A percentile compares a stretch with the other conserved stretches of the same genome.
Evolutionary conservation across 2,888 invertebrate genomes (phyloP).

Genomic region (Nephrotoma guestfalica): DNA sequence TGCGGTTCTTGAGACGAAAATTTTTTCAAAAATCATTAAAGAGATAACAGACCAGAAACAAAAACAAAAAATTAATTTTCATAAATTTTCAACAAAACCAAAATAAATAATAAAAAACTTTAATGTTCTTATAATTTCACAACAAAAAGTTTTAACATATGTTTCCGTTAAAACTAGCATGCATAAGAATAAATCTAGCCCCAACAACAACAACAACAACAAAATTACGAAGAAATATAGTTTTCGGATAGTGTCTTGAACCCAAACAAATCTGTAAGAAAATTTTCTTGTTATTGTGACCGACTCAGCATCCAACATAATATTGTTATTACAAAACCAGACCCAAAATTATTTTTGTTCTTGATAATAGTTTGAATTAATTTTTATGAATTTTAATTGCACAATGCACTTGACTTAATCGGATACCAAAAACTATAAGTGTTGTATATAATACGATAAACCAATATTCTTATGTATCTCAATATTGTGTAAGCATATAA

Average conservation of each 20-base stretch:
- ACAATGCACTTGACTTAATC: not conserved
- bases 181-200: not conserved
- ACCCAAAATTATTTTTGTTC: not conserved
- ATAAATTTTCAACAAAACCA: not conserved
- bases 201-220: not conserved
- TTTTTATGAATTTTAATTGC: not conserved
- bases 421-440: not conserved
- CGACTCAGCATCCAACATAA: not conserved
- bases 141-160: not conserved
- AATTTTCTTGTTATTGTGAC: not conserved
- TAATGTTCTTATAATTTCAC: not conserved
- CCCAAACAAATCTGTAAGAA: not conserved
- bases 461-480: not conserved
- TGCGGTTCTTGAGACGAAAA: not conserved
- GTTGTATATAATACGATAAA: not conserved
- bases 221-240: not conserved
- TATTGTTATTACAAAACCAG: not conserved
- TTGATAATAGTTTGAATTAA: not conserved
- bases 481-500: too few relatives aligned
- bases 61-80: not conserved
- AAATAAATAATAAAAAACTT: not conserved
- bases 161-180: not conserved
- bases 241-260: not conserved
- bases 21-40: not conserved
- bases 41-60: not conserved